Percentiles rank a stretch among this genome's conserved stretches.
These are phyloP conservation scores for Eucidaris tribuloides DNA, from an alignment of 35 echinoderm and acorn worm species.

Conservation along the genomic window DNA sequence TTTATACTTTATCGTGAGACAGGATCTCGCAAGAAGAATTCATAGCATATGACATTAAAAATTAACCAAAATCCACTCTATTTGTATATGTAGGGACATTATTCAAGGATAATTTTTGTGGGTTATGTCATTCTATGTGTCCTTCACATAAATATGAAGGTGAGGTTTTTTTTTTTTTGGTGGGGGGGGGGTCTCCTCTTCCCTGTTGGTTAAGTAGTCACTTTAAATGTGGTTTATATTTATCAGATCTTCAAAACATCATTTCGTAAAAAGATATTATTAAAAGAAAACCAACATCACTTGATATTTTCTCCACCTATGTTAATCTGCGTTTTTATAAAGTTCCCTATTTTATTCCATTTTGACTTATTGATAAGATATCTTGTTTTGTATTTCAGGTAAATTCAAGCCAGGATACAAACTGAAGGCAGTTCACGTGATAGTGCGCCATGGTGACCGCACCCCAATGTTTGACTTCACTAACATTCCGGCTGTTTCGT, in stretches of 20 bases:
- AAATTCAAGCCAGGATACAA: constrained; percentile 22
- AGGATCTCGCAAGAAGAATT: too few relatives aligned
- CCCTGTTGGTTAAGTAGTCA: neutral
- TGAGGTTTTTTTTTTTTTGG: too few relatives aligned
- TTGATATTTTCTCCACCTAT: neutral
- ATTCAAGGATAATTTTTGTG: too few relatives aligned
- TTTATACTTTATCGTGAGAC: too few relatives aligned
- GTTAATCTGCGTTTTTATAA: neutral
- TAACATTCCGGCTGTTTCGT: neutral
- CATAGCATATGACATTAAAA: too few relatives aligned
- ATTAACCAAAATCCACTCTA: too few relatives aligned
- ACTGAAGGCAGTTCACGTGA: constrained; percentile 26
- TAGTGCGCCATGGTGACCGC: constrained; percentile 60
- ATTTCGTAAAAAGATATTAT: neutral
- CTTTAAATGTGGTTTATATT: neutral
- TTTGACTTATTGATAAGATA: neutral
- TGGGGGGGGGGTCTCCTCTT: too few relatives aligned
- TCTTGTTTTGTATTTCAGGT: neutral
- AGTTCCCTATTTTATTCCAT: neutral
- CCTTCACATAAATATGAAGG: too few relatives aligned
- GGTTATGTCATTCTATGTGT: too few relatives aligned
- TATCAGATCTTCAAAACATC: neutral
- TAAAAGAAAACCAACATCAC: neutral
- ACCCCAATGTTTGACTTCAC: constrained; percentile 30
- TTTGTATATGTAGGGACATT: too few relatives aligned